These are phyloP conservation scores for Machaerirhynchus nigripectus DNA, from an alignment of 2,113 vertebrate genomes.

Conservation along the genomic window DNA sequence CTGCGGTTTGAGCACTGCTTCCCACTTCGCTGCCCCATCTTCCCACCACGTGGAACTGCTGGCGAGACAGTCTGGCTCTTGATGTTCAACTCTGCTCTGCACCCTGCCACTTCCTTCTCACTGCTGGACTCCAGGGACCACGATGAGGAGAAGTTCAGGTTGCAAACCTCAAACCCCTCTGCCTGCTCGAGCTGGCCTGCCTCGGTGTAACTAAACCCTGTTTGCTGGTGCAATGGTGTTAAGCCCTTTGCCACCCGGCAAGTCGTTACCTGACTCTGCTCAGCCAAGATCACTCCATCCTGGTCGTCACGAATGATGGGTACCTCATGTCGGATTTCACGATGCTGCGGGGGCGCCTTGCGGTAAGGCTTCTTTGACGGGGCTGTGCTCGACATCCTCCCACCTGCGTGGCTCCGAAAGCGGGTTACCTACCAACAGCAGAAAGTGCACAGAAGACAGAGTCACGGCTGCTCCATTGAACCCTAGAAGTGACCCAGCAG, in stretches of 20 bases:
- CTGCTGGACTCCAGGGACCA: constrained; percentile 73
- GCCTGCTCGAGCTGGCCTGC: constrained; percentile 52
- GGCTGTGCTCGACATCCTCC: constrained; percentile 85
- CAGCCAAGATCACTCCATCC: constrained; percentile 69
- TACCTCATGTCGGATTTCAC: constrained; percentile 82
- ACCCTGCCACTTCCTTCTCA: constrained; percentile 66
- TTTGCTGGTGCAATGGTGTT: constrained; percentile 48
- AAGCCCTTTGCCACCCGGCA: constrained; percentile 48
- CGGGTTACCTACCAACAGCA: constrained; percentile 50
- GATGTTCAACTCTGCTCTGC: constrained; percentile 30
- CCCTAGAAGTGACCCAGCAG: constrained; percentile 1
- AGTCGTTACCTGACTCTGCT: constrained; percentile 79
- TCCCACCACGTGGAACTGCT: not conserved
- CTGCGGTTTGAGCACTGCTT: constrained; percentile 5
- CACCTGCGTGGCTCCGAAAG: constrained; percentile 11
- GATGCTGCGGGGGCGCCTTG: constrained; percentile 95
- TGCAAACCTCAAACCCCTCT: constrained; percentile 53
- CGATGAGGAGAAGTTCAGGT: constrained; percentile 53
- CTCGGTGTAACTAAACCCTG: constrained; percentile 56
- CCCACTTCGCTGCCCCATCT: constrained; percentile 38
- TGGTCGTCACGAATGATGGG: constrained; percentile 74
- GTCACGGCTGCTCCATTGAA: not conserved
- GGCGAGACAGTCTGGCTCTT: constrained; percentile 16
- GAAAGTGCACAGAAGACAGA: constrained; percentile 27
- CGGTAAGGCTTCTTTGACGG: constrained; percentile 93